Evolutionary conservation across 2,113 vertebrate genomes (phyloP).

Genomic region (Jaculus jaculus): DNA sequence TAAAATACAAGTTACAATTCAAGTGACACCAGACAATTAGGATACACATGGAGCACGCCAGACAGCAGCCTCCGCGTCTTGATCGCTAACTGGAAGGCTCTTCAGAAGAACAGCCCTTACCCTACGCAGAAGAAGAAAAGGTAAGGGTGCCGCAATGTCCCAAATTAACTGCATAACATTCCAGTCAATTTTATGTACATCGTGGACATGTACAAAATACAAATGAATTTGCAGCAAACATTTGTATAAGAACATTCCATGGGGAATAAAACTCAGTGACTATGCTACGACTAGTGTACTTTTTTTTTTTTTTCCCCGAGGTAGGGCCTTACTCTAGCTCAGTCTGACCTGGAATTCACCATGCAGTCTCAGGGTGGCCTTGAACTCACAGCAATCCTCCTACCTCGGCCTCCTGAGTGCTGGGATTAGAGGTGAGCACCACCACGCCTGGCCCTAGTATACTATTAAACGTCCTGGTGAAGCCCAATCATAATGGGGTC

Average conservation of each 20-base stretch:
- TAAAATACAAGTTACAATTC: constrained; percentile 59
- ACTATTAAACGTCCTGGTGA: not conserved
- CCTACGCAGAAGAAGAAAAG: constrained; percentile 84
- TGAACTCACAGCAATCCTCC: too few relatives aligned
- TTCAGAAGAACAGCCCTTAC: constrained; percentile 85
- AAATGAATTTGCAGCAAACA: constrained; percentile 56
- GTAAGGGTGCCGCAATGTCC: constrained; percentile 73
- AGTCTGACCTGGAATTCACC: too few relatives aligned
- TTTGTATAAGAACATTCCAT: constrained; percentile 49
- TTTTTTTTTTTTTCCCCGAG: too few relatives aligned
- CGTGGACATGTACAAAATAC: constrained; percentile 46
- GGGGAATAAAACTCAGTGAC: constrained; percentile 14
- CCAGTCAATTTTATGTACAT: constrained; percentile 42
- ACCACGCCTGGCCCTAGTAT: too few relatives aligned
- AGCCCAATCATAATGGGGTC: not conserved
- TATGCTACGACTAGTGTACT: not conserved
- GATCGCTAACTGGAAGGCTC: constrained; percentile 80
- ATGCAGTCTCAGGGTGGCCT: too few relatives aligned
- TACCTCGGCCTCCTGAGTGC: too few relatives aligned
- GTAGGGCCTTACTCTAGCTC: too few relatives aligned
- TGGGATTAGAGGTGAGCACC: too few relatives aligned
- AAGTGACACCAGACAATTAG: constrained; percentile 40
- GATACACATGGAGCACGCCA: constrained; percentile 64
- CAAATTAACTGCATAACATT: constrained; percentile 63
- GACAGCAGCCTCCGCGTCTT: constrained; percentile 75